A percentile compares a stretch with the other conserved stretches of the same genome.
Conservation (phyloP, 1,140 invertebrate genomes). For the Drosophila santomea region DNA sequence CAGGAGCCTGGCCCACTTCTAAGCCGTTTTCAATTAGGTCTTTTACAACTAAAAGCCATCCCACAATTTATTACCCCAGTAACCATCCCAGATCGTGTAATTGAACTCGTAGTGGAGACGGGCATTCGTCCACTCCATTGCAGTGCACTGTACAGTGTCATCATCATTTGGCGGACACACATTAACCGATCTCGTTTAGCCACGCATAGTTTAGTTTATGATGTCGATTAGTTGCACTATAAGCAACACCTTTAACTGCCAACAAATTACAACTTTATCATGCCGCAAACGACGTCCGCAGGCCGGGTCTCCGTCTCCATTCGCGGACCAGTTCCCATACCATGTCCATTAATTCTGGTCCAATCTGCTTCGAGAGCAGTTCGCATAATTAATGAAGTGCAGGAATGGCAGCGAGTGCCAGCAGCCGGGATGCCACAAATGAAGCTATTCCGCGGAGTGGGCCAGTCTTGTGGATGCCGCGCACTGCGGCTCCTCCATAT, state of each 20-base stretch:
- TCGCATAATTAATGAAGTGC: slow-evolving; percentile 82
- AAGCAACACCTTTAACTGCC: slow-evolving; percentile 82
- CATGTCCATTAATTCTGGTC: slow-evolving; percentile 61
- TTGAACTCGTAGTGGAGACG: slow-evolving; percentile 43
- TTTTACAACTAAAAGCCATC: slow-evolving; percentile 21
- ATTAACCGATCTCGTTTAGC: slow-evolving; percentile 73
- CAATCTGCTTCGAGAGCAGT: slow-evolving; percentile 61
- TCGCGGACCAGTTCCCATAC: slow-evolving; percentile 40
- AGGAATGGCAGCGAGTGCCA: slow-evolving; percentile 51
- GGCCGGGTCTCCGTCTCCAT: neutral
- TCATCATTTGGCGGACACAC: slow-evolving; percentile 73
- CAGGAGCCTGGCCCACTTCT: no score
- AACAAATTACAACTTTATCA: slow-evolving; percentile 83
- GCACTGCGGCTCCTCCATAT: slow-evolving; percentile 63
- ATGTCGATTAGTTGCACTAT: slow-evolving; percentile 81
- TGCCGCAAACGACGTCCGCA: slow-evolving; percentile 65
- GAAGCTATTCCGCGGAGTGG: slow-evolving; percentile 67
- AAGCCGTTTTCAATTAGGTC: slow-evolving; percentile 20
- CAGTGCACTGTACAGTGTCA: slow-evolving; percentile 25
- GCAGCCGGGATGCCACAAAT: slow-evolving; percentile 56
- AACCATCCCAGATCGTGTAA: slow-evolving; percentile 28
- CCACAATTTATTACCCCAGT: slow-evolving; percentile 6
- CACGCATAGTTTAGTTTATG: slow-evolving; percentile 79
- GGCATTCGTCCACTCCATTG: slow-evolving; percentile 19
- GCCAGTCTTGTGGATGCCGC: slow-evolving; percentile 27